Evolutionary conservation across 2,113 vertebrate genomes (phyloP), one percentile per base, ranked within the genome.

Genomic region (Chionodraco myersi): DNA sequence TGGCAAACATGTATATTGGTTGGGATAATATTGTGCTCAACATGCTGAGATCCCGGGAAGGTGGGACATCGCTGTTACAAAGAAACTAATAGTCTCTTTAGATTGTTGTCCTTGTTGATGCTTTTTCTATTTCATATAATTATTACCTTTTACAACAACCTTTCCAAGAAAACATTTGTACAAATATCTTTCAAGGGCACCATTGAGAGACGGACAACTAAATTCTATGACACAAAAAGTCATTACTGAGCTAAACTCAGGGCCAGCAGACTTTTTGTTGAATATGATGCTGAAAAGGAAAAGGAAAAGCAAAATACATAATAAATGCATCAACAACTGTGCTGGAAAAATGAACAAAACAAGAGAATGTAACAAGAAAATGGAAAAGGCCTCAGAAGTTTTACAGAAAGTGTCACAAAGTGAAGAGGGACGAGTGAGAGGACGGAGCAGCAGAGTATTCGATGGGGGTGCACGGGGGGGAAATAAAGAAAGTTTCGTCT

Each of bases 311-410:
- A 54, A 49, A 41, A 12, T 57, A 15, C 16, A 16, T 26, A 48
- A 56, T 45, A 18, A 54, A 51, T 21, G 5, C 44, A 53, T 23
- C 23, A 48, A 6, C 56, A 44, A 41, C 10, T 0, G 26, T 54
- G 6, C 16, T 18, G 12, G 36, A 82, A 41, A 41, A 41, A 7
- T 5, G 16, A 44, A 41, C 64, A 44, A 11, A 10, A n/a, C 57
- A 67, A 79, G 59, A 75, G 52, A 6, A 45, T 74, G 54, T 47
- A 52, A 77, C 59, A 74, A 16, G 57, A 54, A 75, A 74, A 54
- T 64, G 45, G 45, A 60, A 66, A 70, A 73, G n/a, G 58, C 56
- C 41, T 76, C 65, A 30, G 58, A 4, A 21, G 48, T 64, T 74
- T 77, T 77, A 41, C 61, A 56, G 16, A 41, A 30, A 59, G 41